Conservation (phyloP, 2,113 vertebrate genomes). For the Struthio camelus region DNA sequence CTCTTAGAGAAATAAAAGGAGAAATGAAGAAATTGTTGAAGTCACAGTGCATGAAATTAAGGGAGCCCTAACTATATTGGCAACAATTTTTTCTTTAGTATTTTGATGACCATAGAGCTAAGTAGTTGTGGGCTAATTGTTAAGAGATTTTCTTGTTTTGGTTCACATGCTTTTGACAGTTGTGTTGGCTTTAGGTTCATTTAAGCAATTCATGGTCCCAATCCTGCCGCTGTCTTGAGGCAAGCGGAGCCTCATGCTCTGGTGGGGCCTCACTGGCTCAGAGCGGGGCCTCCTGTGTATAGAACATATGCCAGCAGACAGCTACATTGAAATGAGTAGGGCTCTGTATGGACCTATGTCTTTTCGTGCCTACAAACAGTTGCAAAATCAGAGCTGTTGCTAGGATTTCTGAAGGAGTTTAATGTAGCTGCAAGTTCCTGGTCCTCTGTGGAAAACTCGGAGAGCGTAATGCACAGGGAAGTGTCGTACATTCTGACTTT, state of each 20-base stretch:
- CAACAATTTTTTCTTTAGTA: conserved; percentile 53
- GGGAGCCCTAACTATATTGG: conserved; percentile 69
- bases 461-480: not conserved
- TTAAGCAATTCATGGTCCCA: not conserved
- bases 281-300: not conserved
- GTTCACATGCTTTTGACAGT: conserved; percentile 40
- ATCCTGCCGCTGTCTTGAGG: not conserved
- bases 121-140: conserved; percentile 43
- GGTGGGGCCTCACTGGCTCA: not conserved
- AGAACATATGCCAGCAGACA: not conserved
- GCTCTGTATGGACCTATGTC: not conserved
- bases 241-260: not conserved
- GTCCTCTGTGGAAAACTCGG: not conserved
- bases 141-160: conserved; percentile 7
- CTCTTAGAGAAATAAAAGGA: conserved; percentile 81
- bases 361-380: not conserved
- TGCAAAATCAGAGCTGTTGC: not conserved
- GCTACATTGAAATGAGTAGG: not conserved
- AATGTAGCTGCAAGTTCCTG: not conserved
- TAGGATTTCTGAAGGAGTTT: not conserved
- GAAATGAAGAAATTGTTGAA: conserved; percentile 81
- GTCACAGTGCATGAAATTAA: conserved; percentile 85
- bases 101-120: conserved; percentile 65
- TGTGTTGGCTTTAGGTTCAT: conserved; percentile 17
- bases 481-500: not conserved